Conservation (phyloP, 2,888 invertebrate species). For the Andrena haemorrhoa region DNA sequence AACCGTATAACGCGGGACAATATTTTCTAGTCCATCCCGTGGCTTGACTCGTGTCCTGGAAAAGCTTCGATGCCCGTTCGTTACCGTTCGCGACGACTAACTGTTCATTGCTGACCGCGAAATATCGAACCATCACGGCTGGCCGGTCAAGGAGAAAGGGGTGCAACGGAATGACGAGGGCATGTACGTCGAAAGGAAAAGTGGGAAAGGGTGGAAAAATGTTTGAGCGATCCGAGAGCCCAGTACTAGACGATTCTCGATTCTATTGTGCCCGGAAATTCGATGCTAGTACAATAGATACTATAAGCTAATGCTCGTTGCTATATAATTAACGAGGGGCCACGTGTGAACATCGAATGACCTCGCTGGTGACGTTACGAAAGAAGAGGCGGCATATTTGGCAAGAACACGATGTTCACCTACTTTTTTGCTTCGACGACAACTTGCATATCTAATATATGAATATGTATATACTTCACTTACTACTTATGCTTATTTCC, state of each 20-base stretch:
- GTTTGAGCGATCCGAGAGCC: constrained; percentile 55
- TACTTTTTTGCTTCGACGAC: too few relatives aligned
- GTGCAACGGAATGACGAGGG: constrained; percentile 14
- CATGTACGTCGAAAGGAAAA: constrained; percentile 3
- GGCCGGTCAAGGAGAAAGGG: constrained; percentile 17
- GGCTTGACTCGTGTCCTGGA: constrained; percentile 34
- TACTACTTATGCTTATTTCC: too few relatives aligned
- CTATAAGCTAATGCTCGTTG: too few relatives aligned
- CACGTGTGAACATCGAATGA: too few relatives aligned
- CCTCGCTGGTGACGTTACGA: too few relatives aligned
- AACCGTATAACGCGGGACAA: constrained; percentile 49
- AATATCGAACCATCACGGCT: constrained; percentile 50
- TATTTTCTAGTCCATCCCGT: constrained; percentile 66
- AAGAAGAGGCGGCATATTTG: too few relatives aligned
- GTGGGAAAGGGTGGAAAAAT: constrained; percentile 23
- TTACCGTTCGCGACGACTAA: constrained; percentile 47
- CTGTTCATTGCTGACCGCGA: constrained; percentile 51
- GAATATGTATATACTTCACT: too few relatives aligned
- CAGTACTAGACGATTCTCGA: constrained; percentile 25
- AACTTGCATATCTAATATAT: too few relatives aligned
- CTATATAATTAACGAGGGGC: too few relatives aligned
- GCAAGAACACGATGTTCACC: too few relatives aligned
- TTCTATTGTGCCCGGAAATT: constrained; percentile 68
- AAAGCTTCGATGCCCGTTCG: constrained; percentile 58
- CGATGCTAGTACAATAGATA: background rate